phyloP scores from a whole-genome alignment of 2,113 vertebrate species.

The Naja naja region DNA sequence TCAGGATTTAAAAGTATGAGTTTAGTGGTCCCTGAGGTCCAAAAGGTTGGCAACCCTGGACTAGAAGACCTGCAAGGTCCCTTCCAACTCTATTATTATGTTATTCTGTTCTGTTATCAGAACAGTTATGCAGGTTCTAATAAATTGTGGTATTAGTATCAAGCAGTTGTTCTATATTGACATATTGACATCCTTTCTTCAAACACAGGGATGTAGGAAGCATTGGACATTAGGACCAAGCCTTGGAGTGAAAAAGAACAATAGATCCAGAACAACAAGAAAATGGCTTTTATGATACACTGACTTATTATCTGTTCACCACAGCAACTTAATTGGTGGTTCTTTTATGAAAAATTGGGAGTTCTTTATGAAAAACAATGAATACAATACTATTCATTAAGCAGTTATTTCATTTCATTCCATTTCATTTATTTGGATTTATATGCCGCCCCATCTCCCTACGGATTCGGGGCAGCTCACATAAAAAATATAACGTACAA shows the following conservation, averaged over 20 bases:
- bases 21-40: too few relatives aligned
- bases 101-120: background rate
- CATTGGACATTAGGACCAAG: background rate
- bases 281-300: background rate
- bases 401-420: too few relatives aligned
- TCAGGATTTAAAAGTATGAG: too few relatives aligned
- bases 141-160: background rate
- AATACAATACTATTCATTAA: background rate
- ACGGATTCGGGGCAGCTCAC: too few relatives aligned
- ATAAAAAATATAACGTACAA: too few relatives aligned
- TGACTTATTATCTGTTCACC: background rate
- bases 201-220: background rate
- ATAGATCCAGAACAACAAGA: background rate
- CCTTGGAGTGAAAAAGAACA: background rate
- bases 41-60: too few relatives aligned
- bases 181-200: background rate
- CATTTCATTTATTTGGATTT: too few relatives aligned
- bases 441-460: too few relatives aligned
- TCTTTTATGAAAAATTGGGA: background rate
- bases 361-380: background rate
- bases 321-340: background rate
- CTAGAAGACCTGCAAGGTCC: background rate
- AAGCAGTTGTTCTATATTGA: background rate
- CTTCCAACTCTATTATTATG: background rate
- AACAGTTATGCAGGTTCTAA: background rate